These are phyloP conservation scores for Venustaconcha ellipsiformis DNA, from an alignment of 1,140 invertebrate species.

Conservation along the genomic window DNA sequence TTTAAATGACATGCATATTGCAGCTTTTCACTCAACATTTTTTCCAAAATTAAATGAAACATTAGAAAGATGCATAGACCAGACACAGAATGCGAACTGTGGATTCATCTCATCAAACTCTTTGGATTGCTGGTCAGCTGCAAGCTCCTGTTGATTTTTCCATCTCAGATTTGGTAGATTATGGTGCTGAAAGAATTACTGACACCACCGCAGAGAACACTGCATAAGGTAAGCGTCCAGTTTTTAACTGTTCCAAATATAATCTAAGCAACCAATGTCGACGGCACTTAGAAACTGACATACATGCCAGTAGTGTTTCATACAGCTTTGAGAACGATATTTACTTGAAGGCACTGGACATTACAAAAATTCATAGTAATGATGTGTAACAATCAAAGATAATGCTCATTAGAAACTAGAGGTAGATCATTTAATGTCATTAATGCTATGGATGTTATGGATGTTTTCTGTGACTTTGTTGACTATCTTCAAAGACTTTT, in stretches of 20 bases:
- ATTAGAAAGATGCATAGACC: slow-evolving; percentile 30
- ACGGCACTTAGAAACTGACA: not conserved
- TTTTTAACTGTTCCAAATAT: not conserved
- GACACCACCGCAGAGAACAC: not conserved
- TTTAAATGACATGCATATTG: slow-evolving; percentile 20
- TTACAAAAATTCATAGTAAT: not conserved
- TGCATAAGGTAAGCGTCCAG: not conserved
- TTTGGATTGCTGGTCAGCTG: slow-evolving; percentile 22
- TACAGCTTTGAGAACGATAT: slow-evolving; percentile 10
- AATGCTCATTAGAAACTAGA: too few species aligned
- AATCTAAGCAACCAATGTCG: not conserved
- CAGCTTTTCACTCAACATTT: slow-evolving; percentile 21
- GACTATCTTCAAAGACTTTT: too few species aligned
- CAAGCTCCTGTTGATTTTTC: not conserved
- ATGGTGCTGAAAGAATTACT: not conserved
- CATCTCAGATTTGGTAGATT: not conserved
- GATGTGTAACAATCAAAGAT: too few species aligned
- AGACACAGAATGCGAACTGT: slow-evolving; percentile 33
- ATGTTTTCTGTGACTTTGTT: too few species aligned
- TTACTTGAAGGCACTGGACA: slow-evolving; percentile 12
- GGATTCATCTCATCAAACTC: slow-evolving; percentile 16
- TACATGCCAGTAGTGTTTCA: slow-evolving; percentile 6
- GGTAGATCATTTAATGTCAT: too few species aligned
- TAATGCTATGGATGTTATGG: too few species aligned
- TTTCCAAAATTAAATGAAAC: slow-evolving; percentile 25